Conservation (phyloP, 2,797 vertebrate genomes). For the Petrocephalus sullivani region DNA sequence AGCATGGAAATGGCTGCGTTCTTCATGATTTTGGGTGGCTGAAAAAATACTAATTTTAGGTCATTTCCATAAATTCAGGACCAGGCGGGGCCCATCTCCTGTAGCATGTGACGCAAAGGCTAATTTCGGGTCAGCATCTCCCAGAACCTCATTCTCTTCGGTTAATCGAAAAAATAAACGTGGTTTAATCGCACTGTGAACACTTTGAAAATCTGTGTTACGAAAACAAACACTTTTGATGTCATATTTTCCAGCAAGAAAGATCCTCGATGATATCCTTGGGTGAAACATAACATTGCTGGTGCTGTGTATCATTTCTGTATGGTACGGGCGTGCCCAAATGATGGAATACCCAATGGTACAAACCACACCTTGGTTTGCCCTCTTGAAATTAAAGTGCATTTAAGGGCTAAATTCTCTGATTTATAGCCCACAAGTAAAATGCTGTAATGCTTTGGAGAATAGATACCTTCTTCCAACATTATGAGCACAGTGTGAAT, state of each 20-base stretch:
- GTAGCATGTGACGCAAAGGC: background rate
- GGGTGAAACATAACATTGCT: background rate
- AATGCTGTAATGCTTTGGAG: background rate
- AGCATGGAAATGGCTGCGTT: background rate
- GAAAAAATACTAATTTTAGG: background rate
- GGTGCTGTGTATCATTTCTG: background rate
- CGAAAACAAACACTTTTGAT: background rate
- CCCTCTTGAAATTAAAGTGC: slow-evolving; percentile 18
- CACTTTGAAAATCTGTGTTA: background rate
- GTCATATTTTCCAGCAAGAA: background rate
- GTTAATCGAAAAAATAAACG: background rate
- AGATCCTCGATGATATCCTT: background rate
- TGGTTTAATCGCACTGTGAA: background rate
- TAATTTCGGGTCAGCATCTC: background rate
- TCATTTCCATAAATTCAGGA: background rate
- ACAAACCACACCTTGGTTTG: background rate
- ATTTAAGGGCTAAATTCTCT: slow-evolving; percentile 19
- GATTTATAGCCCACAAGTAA: slow-evolving; percentile 8
- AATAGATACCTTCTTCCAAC: background rate
- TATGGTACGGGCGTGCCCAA: background rate
- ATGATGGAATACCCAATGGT: background rate
- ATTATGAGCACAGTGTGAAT: background rate
- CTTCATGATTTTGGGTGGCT: background rate
- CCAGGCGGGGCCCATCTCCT: background rate
- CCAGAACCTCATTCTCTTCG: background rate